Evolutionary conservation across 2,888 invertebrate species (phyloP).

Genomic region (Trichogramma dendrolimi): DNA sequence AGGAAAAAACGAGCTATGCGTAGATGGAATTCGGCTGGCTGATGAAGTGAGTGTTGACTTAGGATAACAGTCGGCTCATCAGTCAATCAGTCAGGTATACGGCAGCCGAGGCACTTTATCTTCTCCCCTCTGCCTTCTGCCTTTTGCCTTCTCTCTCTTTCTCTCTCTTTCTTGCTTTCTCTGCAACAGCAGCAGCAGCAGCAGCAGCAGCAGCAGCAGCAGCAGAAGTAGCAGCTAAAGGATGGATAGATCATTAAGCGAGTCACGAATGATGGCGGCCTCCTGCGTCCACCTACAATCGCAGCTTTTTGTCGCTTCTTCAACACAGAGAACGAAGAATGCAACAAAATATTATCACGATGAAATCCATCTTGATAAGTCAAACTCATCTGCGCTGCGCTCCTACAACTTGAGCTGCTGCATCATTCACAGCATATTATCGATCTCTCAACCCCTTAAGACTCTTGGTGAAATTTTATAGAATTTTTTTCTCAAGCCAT

Average conservation of each 20-base stretch:
- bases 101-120: not conserved
- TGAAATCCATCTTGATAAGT: constrained; percentile 26
- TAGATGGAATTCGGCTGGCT: constrained; percentile 41
- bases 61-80: constrained; percentile 52
- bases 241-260: constrained; percentile 40
- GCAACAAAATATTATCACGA: constrained; percentile 6
- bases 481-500: constrained; percentile 11
- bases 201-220: not conserved
- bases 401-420: not conserved
- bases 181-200: not conserved
- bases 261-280: constrained; percentile 43
- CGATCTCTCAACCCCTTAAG: constrained; percentile 17
- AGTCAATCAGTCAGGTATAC: constrained; percentile 51
- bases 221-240: not conserved
- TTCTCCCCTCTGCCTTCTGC: constrained; percentile 42
- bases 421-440: constrained; percentile 22
- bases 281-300: constrained; percentile 17
- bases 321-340: no score
- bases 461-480: constrained; percentile 11
- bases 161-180: constrained; percentile 18
- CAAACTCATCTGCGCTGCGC: constrained; percentile 12
- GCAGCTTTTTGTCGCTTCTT: no score
- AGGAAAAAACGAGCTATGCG: constrained; percentile 4
- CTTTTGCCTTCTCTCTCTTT: constrained; percentile 31
- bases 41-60: constrained; percentile 53